Evolutionary conservation across 2,888 invertebrate genomes (phyloP), one percentile per base, ranked within the genome.

Genomic region (Operophtera brumata): DNA sequence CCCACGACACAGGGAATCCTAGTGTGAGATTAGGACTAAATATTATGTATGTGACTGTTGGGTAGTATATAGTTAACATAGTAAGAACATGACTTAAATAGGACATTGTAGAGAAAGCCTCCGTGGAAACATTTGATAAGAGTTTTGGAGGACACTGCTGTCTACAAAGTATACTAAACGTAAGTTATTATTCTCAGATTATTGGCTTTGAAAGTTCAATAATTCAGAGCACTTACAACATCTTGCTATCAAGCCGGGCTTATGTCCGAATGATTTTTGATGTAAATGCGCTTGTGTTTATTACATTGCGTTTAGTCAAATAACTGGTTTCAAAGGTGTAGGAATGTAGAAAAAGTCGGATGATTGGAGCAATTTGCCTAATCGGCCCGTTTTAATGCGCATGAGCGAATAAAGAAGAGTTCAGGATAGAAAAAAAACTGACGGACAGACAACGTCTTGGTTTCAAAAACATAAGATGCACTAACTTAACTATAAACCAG

Each of bases 341-440:
- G 59, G 66, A 61, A 71, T 69, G 66, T 69, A 64, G 69, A 68
- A 73, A 75, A 70, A 70, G 66, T 62, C 51, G 57, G 58, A 66
- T 64, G 66, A 71, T 70, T 68, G 64, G 60, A 61, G 66, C 67
- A 71, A 77, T 77, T 77, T 75, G 70, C 71, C 63, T 70, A 74
- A 73, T 69, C 66, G 66, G 49, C 53, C 60, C 50, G 64, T 57
- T 66, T 60, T 52, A 60, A 64, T 61, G 58, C 55, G 56, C 56
- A 57, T 58, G 47, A 40, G 46, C 40, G 40, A 4, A 8, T 47
- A 47, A 42, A 39, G 52, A 52, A 45, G 36, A 20, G 20, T 20
- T 20, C 20, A 4, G 37, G 47, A 44, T 51, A 30, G 13, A 56
- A 51, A 30, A 51, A 51, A 56, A 56, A 37, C 40, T 12, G 34